Conservation (phyloP, 1,140 invertebrate species). For the Drosophila prosaltans region DNA sequence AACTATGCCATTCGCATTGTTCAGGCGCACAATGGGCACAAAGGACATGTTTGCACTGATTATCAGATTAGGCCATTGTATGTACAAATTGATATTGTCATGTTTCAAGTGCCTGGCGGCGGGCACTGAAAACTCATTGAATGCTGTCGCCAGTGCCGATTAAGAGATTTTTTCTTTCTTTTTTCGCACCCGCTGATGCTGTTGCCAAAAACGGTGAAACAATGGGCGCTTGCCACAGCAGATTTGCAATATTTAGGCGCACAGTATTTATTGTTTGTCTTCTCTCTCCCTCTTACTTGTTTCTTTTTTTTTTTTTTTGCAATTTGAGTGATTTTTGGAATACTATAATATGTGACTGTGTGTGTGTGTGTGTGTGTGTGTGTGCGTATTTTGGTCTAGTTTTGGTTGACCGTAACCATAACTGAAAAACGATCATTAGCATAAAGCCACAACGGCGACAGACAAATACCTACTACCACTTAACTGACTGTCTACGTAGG, state of each 20-base stretch:
- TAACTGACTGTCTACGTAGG: constrained; percentile 49
- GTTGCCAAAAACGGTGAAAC: constrained; percentile 39
- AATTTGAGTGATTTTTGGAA: constrained; percentile 66
- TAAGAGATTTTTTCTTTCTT: constrained; percentile 81
- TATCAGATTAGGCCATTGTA: constrained; percentile 83
- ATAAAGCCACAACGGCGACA: constrained; percentile 80
- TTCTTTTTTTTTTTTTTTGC: constrained; percentile 29
- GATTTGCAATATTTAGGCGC: constrained; percentile 78
- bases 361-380: no score
- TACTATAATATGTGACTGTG: constrained; percentile 16
- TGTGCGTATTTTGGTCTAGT: constrained; percentile 54
- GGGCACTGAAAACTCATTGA: constrained; percentile 67
- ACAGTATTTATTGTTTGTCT: constrained; percentile 26
- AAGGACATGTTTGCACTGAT: constrained; percentile 83
- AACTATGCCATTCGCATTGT: constrained; percentile 83
- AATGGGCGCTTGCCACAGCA: constrained; percentile 56
- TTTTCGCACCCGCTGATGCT: constrained; percentile 52
- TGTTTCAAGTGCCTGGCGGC: constrained; percentile 78
- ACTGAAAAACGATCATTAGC: constrained; percentile 72
- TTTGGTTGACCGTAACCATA: constrained; percentile 42
- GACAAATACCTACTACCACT: constrained; percentile 39
- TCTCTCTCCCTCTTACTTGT: background rate
- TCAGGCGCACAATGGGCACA: constrained; percentile 82
- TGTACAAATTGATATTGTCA: constrained; percentile 83
- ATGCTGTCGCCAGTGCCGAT: constrained; percentile 82